These are phyloP conservation scores for Odontocolon sp. DNA, from an alignment of 2,888 invertebrate genomes.

Conservation along the genomic window DNA sequence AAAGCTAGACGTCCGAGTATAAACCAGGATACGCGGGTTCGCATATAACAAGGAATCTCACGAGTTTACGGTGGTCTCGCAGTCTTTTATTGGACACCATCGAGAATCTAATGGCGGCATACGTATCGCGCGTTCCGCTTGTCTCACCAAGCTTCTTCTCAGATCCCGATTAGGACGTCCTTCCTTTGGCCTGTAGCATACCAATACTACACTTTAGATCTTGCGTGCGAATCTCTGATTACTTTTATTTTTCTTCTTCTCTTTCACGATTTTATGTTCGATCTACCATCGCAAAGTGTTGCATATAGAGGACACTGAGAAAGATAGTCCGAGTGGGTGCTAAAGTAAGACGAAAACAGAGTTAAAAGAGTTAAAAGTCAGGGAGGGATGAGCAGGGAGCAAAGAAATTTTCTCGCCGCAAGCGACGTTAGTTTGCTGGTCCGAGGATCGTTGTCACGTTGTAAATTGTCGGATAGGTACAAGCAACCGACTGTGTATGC, in stretches of 20 bases:
- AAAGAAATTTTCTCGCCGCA: conserved; percentile 51
- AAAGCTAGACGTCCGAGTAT: conserved; percentile 37
- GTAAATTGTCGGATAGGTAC: conserved; percentile 51
- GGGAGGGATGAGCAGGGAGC: too few species aligned
- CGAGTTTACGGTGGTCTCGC: conserved; percentile 72
- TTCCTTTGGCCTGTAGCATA: background rate
- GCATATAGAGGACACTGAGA: background rate
- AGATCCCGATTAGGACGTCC: conserved; percentile 60
- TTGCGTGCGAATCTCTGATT: conserved; percentile 47
- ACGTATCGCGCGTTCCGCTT: conserved; percentile 42
- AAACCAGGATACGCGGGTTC: conserved; percentile 35
- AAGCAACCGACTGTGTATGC: conserved; percentile 12
- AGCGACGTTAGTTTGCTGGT: conserved; percentile 49
- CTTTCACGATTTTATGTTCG: conserved; percentile 49
- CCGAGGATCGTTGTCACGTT: conserved; percentile 59
- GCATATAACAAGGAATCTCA: conserved; percentile 73
- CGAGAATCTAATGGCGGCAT: conserved; percentile 70
- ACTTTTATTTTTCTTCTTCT: conserved; percentile 20
- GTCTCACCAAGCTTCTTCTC: conserved; percentile 41
- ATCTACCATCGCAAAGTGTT: conserved; percentile 7
- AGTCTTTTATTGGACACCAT: conserved; percentile 73
- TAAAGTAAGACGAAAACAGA: conserved; percentile 27
- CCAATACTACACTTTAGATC: conserved; percentile 33
- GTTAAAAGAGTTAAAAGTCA: too few species aligned
- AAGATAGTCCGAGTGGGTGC: background rate